Percentiles rank a stretch among this genome's conserved stretches.
Conservation (phyloP, 2,888 invertebrate genomes). For the Hylaea fasciaria region DNA sequence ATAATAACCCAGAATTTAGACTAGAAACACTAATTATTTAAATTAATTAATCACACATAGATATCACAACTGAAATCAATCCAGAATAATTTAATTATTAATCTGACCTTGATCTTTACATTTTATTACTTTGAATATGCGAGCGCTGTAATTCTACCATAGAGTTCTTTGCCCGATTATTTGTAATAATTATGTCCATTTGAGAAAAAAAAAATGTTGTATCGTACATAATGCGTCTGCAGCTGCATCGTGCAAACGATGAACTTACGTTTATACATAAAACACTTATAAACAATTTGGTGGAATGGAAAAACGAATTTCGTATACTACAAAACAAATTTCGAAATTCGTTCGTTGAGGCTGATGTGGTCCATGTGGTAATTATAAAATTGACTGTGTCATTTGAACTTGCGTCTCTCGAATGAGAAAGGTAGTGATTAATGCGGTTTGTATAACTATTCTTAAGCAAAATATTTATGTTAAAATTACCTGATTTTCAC, state of each 20-base stretch:
- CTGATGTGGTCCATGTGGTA: too few species aligned
- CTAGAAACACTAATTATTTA: too few species aligned
- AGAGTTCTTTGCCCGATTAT: too few species aligned
- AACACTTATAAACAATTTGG: not conserved
- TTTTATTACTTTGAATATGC: too few species aligned
- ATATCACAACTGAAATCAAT: too few species aligned
- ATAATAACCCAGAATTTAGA: too few species aligned
- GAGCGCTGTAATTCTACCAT: too few species aligned
- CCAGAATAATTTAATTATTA: too few species aligned
- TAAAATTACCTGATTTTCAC: slow-evolving; percentile 28
- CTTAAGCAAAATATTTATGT: not conserved
- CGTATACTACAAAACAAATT: slow-evolving; percentile 18
- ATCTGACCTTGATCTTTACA: too few species aligned
- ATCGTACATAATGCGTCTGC: not conserved
- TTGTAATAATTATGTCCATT: too few species aligned
- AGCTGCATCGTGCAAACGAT: not conserved
- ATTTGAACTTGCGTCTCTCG: not conserved
- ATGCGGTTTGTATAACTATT: not conserved
- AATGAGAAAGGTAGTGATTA: not conserved
- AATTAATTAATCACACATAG: too few species aligned
- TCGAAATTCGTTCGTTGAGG: not conserved
- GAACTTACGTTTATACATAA: not conserved
- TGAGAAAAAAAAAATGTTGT: too few species aligned
- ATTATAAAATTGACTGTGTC: not conserved
- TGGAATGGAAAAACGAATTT: not conserved